Conservation (phyloP, 2,888 invertebrate species). For the Heliconius cydno region DNA sequence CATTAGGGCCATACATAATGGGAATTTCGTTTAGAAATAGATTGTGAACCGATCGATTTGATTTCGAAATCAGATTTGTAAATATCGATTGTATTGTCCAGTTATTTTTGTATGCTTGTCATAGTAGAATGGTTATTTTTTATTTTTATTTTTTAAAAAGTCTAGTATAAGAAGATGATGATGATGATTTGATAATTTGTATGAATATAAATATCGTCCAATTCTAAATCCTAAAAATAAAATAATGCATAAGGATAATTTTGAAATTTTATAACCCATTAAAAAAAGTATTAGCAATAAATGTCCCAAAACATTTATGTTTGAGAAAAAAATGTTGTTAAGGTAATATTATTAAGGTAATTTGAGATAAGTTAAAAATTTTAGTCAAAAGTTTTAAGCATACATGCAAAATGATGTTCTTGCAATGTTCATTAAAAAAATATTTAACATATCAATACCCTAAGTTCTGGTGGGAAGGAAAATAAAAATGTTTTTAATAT, state of each 20-base stretch:
- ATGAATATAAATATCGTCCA: background rate
- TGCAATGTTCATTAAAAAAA: too few species aligned
- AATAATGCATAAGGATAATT: background rate
- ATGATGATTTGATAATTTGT: too few species aligned
- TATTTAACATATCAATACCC: background rate
- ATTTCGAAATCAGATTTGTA: constrained; percentile 23
- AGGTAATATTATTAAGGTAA: background rate
- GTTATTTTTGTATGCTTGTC: constrained; percentile 1
- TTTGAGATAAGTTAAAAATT: background rate
- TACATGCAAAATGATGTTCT: background rate
- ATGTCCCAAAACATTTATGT: background rate
- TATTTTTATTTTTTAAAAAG: background rate
- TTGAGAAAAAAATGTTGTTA: background rate
- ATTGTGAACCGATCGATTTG: constrained; percentile 20
- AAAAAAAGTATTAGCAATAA: background rate
- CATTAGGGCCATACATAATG: constrained; percentile 36
- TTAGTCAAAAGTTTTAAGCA: background rate
- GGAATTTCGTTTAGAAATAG: constrained; percentile 3
- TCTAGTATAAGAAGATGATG: too few species aligned
- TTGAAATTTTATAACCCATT: background rate
- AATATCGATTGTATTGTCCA: constrained; percentile 8
- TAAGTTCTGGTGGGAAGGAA: background rate
- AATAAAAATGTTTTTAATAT: background rate
- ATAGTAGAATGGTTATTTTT: background rate
- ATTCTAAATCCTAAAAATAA: background rate